phyloP scores from a whole-genome alignment of 1,140 invertebrate genomes.

The Drosophila persimilis region DNA sequence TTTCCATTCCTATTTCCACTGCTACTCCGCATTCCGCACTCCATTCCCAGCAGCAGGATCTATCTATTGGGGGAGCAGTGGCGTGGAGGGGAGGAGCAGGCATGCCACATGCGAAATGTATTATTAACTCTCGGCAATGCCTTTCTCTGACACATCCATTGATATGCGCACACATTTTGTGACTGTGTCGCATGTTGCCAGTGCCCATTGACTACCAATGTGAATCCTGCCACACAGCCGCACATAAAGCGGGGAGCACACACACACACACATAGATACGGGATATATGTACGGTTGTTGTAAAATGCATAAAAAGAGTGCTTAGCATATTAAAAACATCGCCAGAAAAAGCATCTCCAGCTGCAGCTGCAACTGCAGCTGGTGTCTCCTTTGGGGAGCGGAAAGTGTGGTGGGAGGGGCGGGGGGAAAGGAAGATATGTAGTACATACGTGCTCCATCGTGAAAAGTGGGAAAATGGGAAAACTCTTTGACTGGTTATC shows the following conservation, averaged over 20 bases:
- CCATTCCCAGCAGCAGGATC: background rate
- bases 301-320: constrained; percentile 66
- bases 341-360: constrained; percentile 28
- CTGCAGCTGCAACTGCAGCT: constrained; percentile 44
- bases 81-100: background rate
- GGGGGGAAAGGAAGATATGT: no score
- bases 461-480: no score
- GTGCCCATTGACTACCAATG: constrained; percentile 46
- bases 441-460: no score
- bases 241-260: background rate
- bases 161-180: constrained; percentile 61
- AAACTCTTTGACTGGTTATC: no score
- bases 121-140: constrained; percentile 64
- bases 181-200: constrained; percentile 51
- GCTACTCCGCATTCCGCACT: no score
- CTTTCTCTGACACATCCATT: constrained; percentile 63
- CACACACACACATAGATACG: constrained; percentile 6
- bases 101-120: constrained; percentile 32
- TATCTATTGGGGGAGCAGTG: constrained; percentile 2
- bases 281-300: constrained; percentile 40
- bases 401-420: no score
- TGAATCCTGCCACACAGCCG: constrained; percentile 37
- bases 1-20: constrained; percentile 9
- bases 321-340: constrained; percentile 72
- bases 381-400: constrained; percentile 27